Base-by-base conservation (phyloP, 2,888 invertebrate genomes). In the Arenicola marina region DNA sequence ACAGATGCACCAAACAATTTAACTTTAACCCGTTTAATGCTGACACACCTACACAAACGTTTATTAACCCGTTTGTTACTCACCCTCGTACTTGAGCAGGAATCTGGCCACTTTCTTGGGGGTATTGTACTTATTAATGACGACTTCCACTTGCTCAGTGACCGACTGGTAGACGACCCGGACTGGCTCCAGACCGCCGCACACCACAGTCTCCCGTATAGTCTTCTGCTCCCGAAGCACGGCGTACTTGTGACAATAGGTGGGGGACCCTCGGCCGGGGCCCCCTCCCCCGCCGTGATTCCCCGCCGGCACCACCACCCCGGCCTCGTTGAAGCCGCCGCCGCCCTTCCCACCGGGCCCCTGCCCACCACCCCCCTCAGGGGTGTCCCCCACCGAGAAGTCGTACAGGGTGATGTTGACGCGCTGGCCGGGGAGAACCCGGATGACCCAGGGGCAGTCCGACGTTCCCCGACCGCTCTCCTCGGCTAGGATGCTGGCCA, bases 21-120 rank as follows among this genome's bases (percentile, higher is more conserved):
- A n/a, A n/a, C n/a, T n/a, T n/a, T n/a, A n/a, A n/a, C n/a, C n/a
- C n/a, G n/a, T n/a, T n/a, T n/a, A n/a, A n/a, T n/a, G n/a, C n/a
- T n/a, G n/a, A n/a, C n/a, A n/a, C n/a, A n/a, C n/a, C n/a, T n/a
- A n/a, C n/a, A n/a, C n/a, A n/a, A n/a, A n/a, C n/a, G n/a, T n/a
- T n/a, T n/a, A n/a, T n/a, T n/a, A n/a, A n/a, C n/a, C n/a, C n/a
- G n/a, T n/a, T n/a, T n/a, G n/a, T n/a, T n/a, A n/a, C n/a, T n/a
- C n/a, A 65, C 66, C 59, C 54, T 63, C 53, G 32, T 60, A 66
- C 32, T 63, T 55, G 24, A 66, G 55, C 18, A 63, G 38, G 56
- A 66, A 66, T 28, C 43, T 31, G n/a, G 58, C 43, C 33, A 38
- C 38, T 28, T 63, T 59, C 32, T 57, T 58, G 24, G 66, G 66